These are phyloP conservation scores for Leptodactylus fuscus DNA, from an alignment of 2,113 vertebrate genomes.

Conservation along the genomic window DNA sequence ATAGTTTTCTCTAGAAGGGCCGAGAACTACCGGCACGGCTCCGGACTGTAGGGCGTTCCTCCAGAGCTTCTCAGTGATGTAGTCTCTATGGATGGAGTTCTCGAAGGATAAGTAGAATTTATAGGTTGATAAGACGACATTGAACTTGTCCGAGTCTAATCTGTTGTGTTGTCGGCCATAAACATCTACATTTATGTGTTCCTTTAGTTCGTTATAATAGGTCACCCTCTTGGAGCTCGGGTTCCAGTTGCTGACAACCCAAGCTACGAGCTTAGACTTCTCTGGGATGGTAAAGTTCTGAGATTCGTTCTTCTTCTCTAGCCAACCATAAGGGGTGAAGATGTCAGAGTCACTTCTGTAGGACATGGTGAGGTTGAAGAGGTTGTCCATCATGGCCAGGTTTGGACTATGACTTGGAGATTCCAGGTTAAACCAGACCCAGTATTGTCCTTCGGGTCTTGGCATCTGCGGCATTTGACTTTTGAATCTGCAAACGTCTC, in stretches of 20 bases:
- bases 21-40: constrained; percentile 71
- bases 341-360: constrained; percentile 46
- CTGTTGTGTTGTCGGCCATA: constrained; percentile 65
- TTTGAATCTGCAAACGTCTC: constrained; percentile 8
- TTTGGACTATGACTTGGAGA: constrained; percentile 26
- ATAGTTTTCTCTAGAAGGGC: constrained; percentile 70
- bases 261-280: constrained; percentile 64
- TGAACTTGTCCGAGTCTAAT: constrained; percentile 8
- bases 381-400: constrained; percentile 3
- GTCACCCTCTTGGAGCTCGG: constrained; percentile 61
- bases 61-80: constrained; percentile 78
- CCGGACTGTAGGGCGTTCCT: constrained; percentile 70
- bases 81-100: constrained; percentile 72
- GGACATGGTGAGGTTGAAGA: constrained; percentile 49
- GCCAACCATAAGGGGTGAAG: constrained; percentile 38
- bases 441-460: constrained; percentile 44
- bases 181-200: constrained; percentile 66
- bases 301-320: not conserved
- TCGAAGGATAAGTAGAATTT: constrained; percentile 77
- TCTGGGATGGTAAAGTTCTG: constrained; percentile 29
- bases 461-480: constrained; percentile 21
- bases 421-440: constrained; percentile 51
- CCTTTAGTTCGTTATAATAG: constrained; percentile 66
- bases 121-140: constrained; percentile 60
- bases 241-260: constrained; percentile 72